Evolutionary conservation across 2,888 invertebrate species (phyloP).

Genomic region (Drosophila ezoana): DNA sequence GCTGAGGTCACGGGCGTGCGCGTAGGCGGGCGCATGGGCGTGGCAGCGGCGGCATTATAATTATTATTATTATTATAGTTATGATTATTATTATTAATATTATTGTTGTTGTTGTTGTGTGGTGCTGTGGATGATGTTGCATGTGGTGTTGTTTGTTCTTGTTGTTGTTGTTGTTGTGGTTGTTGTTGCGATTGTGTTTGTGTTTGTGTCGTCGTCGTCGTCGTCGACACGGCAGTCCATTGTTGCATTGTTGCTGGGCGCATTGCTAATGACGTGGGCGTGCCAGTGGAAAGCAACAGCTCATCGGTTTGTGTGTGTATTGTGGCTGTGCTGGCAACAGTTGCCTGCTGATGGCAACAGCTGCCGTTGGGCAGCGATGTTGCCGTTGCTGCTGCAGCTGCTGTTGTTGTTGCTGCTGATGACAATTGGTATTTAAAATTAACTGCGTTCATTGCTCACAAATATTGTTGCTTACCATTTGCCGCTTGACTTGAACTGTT

Average conservation of each 20-base stretch:
- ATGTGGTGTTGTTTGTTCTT: slow-evolving; percentile 29
- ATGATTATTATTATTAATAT: slow-evolving; percentile 55
- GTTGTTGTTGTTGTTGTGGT: slow-evolving; percentile 36
- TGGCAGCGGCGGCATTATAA: slow-evolving; percentile 54
- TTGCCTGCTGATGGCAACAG: slow-evolving; percentile 43
- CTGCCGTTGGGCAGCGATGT: slow-evolving; percentile 43
- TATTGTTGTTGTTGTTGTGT: slow-evolving; percentile 42
- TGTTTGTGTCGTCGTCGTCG: slow-evolving; percentile 59
- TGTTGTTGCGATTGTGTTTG: slow-evolving; percentile 55
- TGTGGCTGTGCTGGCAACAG: slow-evolving; percentile 74
- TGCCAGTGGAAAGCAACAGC: slow-evolving; percentile 45
- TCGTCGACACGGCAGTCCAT: slow-evolving; percentile 71
- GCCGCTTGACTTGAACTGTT: slow-evolving; percentile 42
- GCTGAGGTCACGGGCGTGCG: slow-evolving; percentile 77
- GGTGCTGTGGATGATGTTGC: slow-evolving; percentile 47
- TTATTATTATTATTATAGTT: slow-evolving; percentile 53
- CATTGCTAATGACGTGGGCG: slow-evolving; percentile 40
- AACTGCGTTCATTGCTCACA: slow-evolving; percentile 51
- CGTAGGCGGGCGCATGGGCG: slow-evolving; percentile 58
- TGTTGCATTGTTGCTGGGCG: slow-evolving; percentile 63
- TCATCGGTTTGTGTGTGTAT: slow-evolving; percentile 84
- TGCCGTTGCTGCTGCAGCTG: slow-evolving; percentile 13
- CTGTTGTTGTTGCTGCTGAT: slow-evolving; percentile 34
- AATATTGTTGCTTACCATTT: slow-evolving; percentile 68
- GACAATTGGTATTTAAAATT: slow-evolving; percentile 45